phyloP scores from a whole-genome alignment of 2,113 vertebrate species.

The Petrocephalus zakoni region DNA sequence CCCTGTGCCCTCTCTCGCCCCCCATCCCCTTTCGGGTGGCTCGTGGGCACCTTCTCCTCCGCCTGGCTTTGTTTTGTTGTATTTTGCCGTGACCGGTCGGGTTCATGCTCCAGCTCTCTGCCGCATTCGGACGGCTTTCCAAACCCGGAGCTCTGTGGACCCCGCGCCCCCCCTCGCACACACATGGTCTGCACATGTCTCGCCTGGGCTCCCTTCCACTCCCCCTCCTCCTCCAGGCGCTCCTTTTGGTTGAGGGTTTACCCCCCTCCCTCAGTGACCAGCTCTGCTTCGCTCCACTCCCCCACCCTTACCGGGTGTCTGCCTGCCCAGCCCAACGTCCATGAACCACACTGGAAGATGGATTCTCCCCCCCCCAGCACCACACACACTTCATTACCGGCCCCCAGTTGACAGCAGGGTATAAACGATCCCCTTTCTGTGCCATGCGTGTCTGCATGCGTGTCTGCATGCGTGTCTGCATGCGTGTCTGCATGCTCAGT shows the following conservation, averaged over 20 bases:
- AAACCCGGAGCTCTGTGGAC: no score
- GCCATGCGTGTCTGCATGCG: neutral
- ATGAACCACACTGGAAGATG: neutral
- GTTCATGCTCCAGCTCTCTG: neutral
- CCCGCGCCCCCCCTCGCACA: neutral
- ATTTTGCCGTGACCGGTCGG: neutral
- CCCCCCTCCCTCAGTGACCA: neutral
- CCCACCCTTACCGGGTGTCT: neutral
- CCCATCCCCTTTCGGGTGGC: neutral
- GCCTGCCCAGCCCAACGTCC: neutral
- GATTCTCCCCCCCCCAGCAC: neutral
- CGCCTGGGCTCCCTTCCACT: neutral
- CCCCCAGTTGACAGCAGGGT: neutral
- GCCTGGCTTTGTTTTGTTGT: neutral
- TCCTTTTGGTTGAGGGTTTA: neutral
- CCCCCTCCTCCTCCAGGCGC: neutral
- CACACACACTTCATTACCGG: neutral
- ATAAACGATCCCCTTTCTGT: neutral
- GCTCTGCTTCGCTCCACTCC: neutral
- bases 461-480: neutral
- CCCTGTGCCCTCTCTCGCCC: no score
- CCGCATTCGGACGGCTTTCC: neutral
- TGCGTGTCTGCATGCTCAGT: neutral
- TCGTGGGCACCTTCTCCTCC: neutral
- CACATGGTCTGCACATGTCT: constrained; percentile 17